Percentiles rank a stretch among this genome's conserved stretches.
phyloP scores from a whole-genome alignment of 1,140 invertebrate genomes.

The Dreissena polymorpha region DNA sequence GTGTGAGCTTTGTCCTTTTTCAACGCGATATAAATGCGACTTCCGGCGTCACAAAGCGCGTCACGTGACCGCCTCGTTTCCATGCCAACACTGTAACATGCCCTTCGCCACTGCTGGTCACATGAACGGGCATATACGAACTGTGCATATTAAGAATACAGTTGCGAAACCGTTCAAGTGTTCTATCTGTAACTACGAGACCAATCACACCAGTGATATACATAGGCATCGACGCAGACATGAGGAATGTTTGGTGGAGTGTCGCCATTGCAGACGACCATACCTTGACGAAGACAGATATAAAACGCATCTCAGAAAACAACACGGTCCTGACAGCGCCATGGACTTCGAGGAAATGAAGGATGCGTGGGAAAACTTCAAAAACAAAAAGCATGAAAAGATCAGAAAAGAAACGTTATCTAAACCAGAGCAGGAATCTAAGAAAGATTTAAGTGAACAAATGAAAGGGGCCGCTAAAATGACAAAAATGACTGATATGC shows the following conservation, averaged over 20 bases:
- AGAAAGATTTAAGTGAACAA: too few relatives aligned
- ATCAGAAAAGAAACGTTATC: too few relatives aligned
- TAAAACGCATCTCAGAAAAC: too few relatives aligned
- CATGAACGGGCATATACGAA: background rate
- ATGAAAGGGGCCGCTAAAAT: too few relatives aligned
- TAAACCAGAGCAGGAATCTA: too few relatives aligned
- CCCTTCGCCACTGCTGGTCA: background rate
- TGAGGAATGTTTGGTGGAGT: background rate
- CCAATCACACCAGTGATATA: background rate
- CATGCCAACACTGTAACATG: background rate
- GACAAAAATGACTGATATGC: too few relatives aligned
- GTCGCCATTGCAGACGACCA: background rate
- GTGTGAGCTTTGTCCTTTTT: background rate
- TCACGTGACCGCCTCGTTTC: background rate
- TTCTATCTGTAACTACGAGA: background rate
- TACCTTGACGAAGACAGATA: background rate
- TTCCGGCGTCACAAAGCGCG: slow-evolving; percentile 6
- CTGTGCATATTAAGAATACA: background rate
- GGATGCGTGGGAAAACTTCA: too few relatives aligned
- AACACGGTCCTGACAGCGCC: too few relatives aligned
- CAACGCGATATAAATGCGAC: slow-evolving; percentile 1
- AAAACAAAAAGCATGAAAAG: too few relatives aligned
- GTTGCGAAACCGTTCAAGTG: background rate
- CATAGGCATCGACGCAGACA: background rate
- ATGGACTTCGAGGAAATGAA: too few relatives aligned